phyloP scores from a whole-genome alignment of 2,888 invertebrate species.

The Cinara cedri region DNA sequence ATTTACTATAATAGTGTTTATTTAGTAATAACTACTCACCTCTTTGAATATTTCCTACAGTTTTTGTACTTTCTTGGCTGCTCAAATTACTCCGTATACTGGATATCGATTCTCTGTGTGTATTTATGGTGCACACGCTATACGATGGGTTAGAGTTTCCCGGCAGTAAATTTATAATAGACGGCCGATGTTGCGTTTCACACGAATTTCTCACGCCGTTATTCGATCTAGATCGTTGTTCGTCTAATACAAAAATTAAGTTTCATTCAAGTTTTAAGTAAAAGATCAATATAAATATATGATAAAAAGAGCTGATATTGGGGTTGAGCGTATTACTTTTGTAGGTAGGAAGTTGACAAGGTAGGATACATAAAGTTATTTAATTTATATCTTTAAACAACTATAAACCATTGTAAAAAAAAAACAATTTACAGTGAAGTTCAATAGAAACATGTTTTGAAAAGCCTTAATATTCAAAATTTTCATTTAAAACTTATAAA shows the following conservation, averaged over 20 bases:
- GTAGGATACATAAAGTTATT: no score
- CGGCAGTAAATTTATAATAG: conserved; percentile 73
- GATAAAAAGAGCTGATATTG: no score
- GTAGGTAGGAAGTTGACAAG: no score
- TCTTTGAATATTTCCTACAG: conserved; percentile 35
- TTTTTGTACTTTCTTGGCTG: conserved; percentile 40
- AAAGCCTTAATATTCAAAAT: no score
- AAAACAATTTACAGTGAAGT: not conserved
- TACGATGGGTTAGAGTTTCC: conserved; percentile 63
- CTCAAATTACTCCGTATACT: conserved; percentile 51
- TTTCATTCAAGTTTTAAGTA: not conserved
- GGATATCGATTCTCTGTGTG: conserved; percentile 56
- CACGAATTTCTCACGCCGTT: conserved; percentile 46
- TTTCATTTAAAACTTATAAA: no score
- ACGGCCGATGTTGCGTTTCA: conserved; percentile 69
- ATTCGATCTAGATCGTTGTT: conserved; percentile 33
- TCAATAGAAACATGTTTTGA: not conserved
- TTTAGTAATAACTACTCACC: not conserved
- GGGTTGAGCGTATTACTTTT: no score
- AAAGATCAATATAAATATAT: not conserved
- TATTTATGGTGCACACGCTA: conserved; percentile 53
- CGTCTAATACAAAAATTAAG: conserved; percentile 15
- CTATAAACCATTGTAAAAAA: not conserved
- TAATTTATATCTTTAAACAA: no score
- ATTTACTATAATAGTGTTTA: no score